Base-by-base conservation (phyloP, 2,113 vertebrate species). In the Zapus hudsonius region DNA sequence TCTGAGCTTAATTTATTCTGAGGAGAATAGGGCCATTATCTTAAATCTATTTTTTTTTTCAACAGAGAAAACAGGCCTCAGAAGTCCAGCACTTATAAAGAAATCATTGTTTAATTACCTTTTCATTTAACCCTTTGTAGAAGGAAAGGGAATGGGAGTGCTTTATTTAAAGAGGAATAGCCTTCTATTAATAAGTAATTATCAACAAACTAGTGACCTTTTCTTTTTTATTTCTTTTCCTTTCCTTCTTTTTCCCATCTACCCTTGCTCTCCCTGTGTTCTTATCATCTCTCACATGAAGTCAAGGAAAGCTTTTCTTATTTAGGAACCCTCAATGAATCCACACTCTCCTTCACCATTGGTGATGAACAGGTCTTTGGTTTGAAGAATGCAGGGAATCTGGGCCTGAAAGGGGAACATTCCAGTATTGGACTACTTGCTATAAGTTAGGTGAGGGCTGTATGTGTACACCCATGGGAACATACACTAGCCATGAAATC, bases 1-100 rank as follows among this genome's bases (percentile, higher is more conserved):
- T 98, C 97, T 94, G 91, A 97, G 97, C 95, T 98, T 98, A 98
- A 98, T 98, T 98, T 98, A 98, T 98, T 98, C 98, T 97, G 97
- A 98, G 96, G 97, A 98, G 97, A 98, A 98, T 98, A 98, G 96
- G 95, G 97, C 97, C 96, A 98, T 98, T 98, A 98, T 98, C 98
- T 98, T 98, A 98, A 98, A 98, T 98, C 97, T 98, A 93, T 97
- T 96, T 95, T 95, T 74, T 96, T 92, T 96, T 95, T 75, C 74
- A 96, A 95, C 91, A 88, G 93, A 86, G 96, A 97, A 97, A 97
- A 94, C 95, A 98, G 79, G 73, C 76, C 76, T 98, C 96, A 96
- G 96, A 98, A 98, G 97, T 98, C 97, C 97, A 96, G 85, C 93
- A 95, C 91, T 97, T 97, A 97, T 38, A 89, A 96, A 96, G 96